These are phyloP conservation scores for Tachina grossa DNA, from an alignment of 2,888 invertebrate genomes.

Conservation along the genomic window DNA sequence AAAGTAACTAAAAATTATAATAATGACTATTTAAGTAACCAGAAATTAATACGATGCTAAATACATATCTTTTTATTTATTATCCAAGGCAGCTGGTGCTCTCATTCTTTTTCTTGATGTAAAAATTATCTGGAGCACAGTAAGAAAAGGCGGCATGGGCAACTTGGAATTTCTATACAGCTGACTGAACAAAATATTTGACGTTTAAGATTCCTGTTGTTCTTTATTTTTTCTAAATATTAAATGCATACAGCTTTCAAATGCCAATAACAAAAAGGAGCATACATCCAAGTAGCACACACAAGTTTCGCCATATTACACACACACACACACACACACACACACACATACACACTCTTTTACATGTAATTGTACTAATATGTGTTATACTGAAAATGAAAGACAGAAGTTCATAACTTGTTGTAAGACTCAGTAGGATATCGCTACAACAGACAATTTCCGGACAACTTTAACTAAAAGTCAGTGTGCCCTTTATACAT, in stretches of 20 bases:
- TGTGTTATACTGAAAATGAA: conserved; percentile 27
- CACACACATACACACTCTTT: background rate
- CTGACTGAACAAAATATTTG: conserved; percentile 59
- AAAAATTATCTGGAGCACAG: conserved; percentile 30
- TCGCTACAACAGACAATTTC: conserved; percentile 81
- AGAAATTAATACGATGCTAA: conserved; percentile 19
- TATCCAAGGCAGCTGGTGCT: conserved; percentile 55
- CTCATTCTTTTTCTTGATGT: background rate
- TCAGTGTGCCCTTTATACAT: conserved; percentile 69
- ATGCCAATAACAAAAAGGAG: conserved; percentile 1
- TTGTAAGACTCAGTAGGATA: conserved; percentile 81
- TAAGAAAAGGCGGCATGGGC: background rate
- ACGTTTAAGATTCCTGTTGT: conserved; percentile 53
- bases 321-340: conserved; percentile 12
- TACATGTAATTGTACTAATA: background rate
- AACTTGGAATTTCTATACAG: conserved; percentile 24
- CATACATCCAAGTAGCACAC: background rate
- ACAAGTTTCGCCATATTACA: background rate
- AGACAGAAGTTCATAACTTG: conserved; percentile 78
- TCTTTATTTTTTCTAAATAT: conserved; percentile 45
- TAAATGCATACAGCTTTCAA: conserved; percentile 31
- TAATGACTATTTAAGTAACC: background rate
- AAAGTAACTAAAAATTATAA: no score
- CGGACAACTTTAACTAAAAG: conserved; percentile 79
- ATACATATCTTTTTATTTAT: conserved; percentile 42